These are phyloP conservation scores for Pyrrhopygopsis socrates DNA, from an alignment of 2,888 invertebrate species.

Conservation along the genomic window DNA sequence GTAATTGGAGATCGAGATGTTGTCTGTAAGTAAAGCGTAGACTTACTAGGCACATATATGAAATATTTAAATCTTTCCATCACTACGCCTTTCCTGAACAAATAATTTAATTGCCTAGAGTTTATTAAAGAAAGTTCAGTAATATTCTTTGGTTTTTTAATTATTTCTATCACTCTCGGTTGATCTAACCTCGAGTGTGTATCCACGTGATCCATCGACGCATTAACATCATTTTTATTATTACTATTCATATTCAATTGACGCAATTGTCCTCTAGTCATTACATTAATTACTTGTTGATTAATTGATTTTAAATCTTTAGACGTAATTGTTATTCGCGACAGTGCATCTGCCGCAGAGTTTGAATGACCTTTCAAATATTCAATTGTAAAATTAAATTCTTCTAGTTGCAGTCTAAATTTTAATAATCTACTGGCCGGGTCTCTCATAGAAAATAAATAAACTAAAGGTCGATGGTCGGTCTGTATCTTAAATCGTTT, in stretches of 20 bases:
- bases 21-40: not conserved
- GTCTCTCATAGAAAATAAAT: slow-evolving; percentile 67
- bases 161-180: not conserved
- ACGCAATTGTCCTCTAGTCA: no score
- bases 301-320: slow-evolving; percentile 44
- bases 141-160: not conserved
- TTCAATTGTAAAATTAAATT: slow-evolving; percentile 61
- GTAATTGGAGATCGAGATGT: not conserved
- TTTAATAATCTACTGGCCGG: slow-evolving; percentile 65
- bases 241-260: no score
- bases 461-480: slow-evolving; percentile 55
- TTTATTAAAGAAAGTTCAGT: not conserved
- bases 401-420: slow-evolving; percentile 64
- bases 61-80: no score
- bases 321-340: slow-evolving; percentile 37
- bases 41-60: not conserved
- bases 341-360: slow-evolving; percentile 68
- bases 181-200: not conserved
- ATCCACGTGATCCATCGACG: no score
- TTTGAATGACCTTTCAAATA: slow-evolving; percentile 57
- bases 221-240: no score
- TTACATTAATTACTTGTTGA: no score
- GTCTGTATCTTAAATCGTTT: slow-evolving; percentile 43
- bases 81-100: no score
- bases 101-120: no score